Evolutionary conservation across 2,888 invertebrate species (phyloP).

Genomic region (Bruchidius siliquastri): DNA sequence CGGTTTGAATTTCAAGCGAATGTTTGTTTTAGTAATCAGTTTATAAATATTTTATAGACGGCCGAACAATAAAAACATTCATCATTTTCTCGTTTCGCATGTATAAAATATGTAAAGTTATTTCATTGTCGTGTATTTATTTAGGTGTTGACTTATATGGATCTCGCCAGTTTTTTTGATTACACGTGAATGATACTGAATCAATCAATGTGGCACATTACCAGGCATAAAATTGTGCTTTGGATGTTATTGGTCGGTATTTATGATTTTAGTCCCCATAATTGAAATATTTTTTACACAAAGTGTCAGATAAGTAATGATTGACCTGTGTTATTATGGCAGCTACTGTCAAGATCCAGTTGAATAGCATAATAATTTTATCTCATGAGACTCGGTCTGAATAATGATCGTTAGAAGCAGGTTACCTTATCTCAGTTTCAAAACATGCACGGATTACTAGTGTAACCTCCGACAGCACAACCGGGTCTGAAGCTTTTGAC

Average conservation of each 20-base stretch:
- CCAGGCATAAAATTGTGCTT: not conserved
- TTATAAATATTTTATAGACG: constrained; percentile 30
- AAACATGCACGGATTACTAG: too few relatives aligned
- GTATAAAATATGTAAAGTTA: constrained; percentile 4
- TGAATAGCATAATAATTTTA: not conserved
- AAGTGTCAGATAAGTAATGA: not conserved
- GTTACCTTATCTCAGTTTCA: too few relatives aligned
- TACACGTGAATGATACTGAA: not conserved
- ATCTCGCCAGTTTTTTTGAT: not conserved
- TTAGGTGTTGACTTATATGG: not conserved
- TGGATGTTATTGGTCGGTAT: not conserved
- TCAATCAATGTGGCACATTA: not conserved
- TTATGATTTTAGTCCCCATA: not conserved
- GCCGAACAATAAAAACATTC: constrained; percentile 11
- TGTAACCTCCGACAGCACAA: too few relatives aligned
- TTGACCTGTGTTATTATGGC: too few relatives aligned
- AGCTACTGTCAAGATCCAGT: not conserved
- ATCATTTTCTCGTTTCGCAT: constrained; percentile 6
- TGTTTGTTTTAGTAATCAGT: constrained; percentile 36
- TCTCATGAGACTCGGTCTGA: not conserved
- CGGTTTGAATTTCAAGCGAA: constrained; percentile 16
- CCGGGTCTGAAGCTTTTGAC: too few relatives aligned
- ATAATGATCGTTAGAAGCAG: too few relatives aligned
- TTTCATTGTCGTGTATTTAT: not conserved
- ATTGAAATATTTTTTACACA: too few relatives aligned